Evolutionary conservation across 2,113 vertebrate species (phyloP).

Genomic region (Catagonus wagneri): DNA sequence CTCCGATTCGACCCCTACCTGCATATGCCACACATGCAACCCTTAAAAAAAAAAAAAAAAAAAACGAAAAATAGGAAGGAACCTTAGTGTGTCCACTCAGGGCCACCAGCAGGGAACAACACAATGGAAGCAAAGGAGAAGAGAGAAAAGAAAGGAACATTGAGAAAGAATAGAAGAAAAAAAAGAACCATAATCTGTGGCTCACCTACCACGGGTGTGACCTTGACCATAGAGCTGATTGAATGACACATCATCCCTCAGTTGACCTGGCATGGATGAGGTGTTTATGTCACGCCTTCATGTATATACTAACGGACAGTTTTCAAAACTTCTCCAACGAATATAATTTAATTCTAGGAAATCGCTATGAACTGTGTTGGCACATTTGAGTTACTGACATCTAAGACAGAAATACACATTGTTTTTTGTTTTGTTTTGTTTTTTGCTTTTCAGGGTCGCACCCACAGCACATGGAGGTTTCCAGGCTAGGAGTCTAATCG

Average conservation of each 20-base stretch:
- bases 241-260: rapidly evolving
- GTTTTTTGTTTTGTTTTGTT: too few species aligned
- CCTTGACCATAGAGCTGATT: background rate
- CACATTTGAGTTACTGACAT: background rate
- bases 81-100: rapidly evolving
- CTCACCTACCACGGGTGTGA: rapidly evolving
- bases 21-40: too few species aligned
- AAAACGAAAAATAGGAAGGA: background rate
- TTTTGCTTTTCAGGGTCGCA: too few species aligned
- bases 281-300: too few species aligned
- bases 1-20: too few species aligned
- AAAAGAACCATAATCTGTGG: too few species aligned
- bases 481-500: too few species aligned
- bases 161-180: background rate
- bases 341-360: background rate
- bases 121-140: background rate
- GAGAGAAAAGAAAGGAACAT: background rate
- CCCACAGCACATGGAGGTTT: too few species aligned
- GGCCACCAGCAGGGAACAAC: background rate
- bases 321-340: background rate
- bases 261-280: background rate
- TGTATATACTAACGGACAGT: rapidly evolving
- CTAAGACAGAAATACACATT: background rate
- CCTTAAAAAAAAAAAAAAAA: too few species aligned
- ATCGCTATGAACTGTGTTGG: background rate